phyloP scores from a whole-genome alignment of 2,113 vertebrate genomes.

The Syngnathus typhle region DNA sequence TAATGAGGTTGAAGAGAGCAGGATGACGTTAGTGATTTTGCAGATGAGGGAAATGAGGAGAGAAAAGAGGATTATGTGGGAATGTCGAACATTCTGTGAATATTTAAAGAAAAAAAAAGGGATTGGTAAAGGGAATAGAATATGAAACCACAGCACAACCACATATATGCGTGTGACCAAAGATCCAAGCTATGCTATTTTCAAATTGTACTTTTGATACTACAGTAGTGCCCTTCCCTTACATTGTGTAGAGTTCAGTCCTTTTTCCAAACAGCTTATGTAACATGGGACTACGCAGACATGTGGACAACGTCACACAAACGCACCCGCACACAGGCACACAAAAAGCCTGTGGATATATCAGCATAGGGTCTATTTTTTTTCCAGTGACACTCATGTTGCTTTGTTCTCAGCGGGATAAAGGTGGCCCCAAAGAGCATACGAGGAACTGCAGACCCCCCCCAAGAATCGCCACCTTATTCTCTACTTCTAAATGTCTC shows the following conservation, averaged over 20 bases:
- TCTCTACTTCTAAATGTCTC: no score
- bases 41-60: slow-evolving; percentile 21
- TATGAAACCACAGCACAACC: slow-evolving; percentile 7
- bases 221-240: background rate
- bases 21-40: slow-evolving; percentile 23
- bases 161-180: background rate
- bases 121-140: slow-evolving; percentile 12
- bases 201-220: slow-evolving; percentile 36
- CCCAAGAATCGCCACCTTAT: background rate
- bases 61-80: slow-evolving; percentile 48
- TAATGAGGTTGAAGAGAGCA: slow-evolving; percentile 22
- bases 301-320: slow-evolving; percentile 9
- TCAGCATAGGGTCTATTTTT: slow-evolving; percentile 42
- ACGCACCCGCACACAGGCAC: background rate
- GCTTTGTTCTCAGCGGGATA: slow-evolving; percentile 34
- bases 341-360: slow-evolving; percentile 39
- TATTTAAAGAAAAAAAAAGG: slow-evolving; percentile 7
- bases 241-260: slow-evolving; percentile 27
- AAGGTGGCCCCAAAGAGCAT: slow-evolving; percentile 26
- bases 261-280: slow-evolving; percentile 47
- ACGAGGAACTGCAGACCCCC: slow-evolving; percentile 15
- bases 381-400: slow-evolving; percentile 33
- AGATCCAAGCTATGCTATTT: slow-evolving; percentile 26
- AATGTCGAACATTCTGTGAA: slow-evolving; percentile 32
- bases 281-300: slow-evolving; percentile 33